phyloP scores from a whole-genome alignment of 2,888 invertebrate genomes.

The Alsophila aescularia region DNA sequence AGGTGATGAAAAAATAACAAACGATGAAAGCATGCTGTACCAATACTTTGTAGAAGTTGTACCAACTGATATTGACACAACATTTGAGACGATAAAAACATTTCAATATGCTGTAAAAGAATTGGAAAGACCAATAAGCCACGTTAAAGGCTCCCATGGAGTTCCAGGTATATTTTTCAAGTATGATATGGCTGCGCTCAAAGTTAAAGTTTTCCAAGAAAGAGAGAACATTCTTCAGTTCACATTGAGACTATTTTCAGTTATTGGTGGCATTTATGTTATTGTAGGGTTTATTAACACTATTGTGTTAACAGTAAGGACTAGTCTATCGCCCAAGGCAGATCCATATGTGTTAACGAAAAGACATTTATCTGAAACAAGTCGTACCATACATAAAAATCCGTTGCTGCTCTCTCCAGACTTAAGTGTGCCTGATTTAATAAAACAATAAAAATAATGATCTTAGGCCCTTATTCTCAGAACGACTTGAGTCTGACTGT shows the following conservation, averaged over 20 bases:
- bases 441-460: conserved; percentile 69
- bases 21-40: conserved; percentile 88
- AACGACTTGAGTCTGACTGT: no score
- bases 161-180: conserved; percentile 97
- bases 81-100: conserved; percentile 89
- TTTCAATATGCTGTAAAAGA: conserved; percentile 98
- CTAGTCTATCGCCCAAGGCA: conserved; percentile 45
- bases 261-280: conserved; percentile 96
- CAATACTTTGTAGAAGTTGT: conserved; percentile 98
- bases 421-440: conserved; percentile 66
- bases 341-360: conserved; percentile 39
- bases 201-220: conserved; percentile 92
- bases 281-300: conserved; percentile 87
- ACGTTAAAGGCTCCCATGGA: conserved; percentile 92
- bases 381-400: conserved; percentile 47
- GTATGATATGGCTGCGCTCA: conserved; percentile 96
- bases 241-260: conserved; percentile 93
- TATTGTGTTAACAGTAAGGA: conserved; percentile 61
- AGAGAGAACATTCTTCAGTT: conserved; percentile 92
- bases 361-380: conserved; percentile 43
- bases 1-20: conserved; percentile 95
- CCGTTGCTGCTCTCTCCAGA: conserved; percentile 65
- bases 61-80: conserved; percentile 95
- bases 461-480: no score
- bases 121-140: conserved; percentile 90